Base-by-base conservation (phyloP, 2,888 invertebrate genomes). In the Dione juno region DNA sequence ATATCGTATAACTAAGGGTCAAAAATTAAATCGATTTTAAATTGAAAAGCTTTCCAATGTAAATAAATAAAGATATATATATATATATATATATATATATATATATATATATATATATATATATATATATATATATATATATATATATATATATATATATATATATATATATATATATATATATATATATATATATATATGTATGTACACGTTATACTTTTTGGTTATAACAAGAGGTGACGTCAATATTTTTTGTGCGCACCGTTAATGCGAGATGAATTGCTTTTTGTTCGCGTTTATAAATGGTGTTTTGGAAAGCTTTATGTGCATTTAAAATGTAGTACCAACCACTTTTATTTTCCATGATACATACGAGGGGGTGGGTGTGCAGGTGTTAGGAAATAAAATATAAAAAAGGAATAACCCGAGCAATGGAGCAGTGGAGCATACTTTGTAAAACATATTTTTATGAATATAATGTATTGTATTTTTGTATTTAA, bases 241-340 rank as follows among this genome's bases (percentile, higher is more conserved):
- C 88, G 88, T 90, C 88, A 90, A 88, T 79, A 80, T 85, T 91
- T 90, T 89, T 88, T 88, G 87, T 82, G 71, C 78, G 79, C 82
- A 82, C 84, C 80, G 83, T 83, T 88, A 85, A 87, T 86, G 86
- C 77, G 83, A 87, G 84, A 86, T 86, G 85, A 84, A 85, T 85
- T 82, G 84, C 82, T 89, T 89, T 90, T 91, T 90, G 87, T 87
- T 84, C 80, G 80, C 77, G 82, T 77, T 84, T 83, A 82, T 86
- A 87, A 84, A 87, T 88, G 83, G 82, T 85, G 79, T 67, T 75
- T 28, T 79, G 82, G 83, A 87, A 85, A 81, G 80, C 79, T 82
- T 84, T 81, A 81, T 88, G 86, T 84, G 82, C 81, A 85, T 87
- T 86, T 82, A 82, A 54, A 85, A 80, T 80, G 80, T 76, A 77